Conservation (phyloP, 2,113 vertebrate genomes). For the Grus americana region DNA sequence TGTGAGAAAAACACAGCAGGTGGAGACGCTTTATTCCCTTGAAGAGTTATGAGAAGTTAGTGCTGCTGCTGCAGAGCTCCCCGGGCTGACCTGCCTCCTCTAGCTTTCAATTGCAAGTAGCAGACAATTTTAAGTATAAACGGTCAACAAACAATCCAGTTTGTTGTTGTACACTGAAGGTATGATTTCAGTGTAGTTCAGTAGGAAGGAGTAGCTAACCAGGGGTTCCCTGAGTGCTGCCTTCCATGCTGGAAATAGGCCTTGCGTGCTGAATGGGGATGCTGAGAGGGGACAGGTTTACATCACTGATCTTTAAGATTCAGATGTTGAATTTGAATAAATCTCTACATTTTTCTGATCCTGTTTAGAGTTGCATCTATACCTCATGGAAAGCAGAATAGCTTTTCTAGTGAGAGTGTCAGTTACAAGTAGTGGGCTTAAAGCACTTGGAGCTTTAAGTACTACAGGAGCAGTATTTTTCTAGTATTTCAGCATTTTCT, state of each 20-base stretch:
- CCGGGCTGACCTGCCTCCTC: not conserved
- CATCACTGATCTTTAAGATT: not conserved
- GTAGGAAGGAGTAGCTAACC: not conserved
- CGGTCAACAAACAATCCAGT: not conserved
- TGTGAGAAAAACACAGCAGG: accelerated
- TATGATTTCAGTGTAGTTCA: not conserved
- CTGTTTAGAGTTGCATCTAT: not conserved
- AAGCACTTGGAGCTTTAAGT: not conserved
- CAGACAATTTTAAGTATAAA: not conserved
- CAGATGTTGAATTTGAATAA: not conserved
- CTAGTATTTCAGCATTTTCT: constrained; percentile 35
- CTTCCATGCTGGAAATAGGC: not conserved
- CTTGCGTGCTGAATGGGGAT: not conserved
- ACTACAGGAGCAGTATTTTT: constrained; percentile 21
- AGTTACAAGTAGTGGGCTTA: not conserved
- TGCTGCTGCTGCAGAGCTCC: not conserved
- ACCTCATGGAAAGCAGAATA: not conserved
- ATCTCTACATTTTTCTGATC: not conserved
- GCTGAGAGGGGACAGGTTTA: not conserved
- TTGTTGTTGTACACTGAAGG: not conserved
- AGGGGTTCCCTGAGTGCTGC: not conserved
- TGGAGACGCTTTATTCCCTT: not conserved
- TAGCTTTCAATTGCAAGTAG: not conserved
- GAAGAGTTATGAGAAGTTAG: not conserved
- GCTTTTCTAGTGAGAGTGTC: not conserved